Base-by-base conservation (phyloP, 2,113 vertebrate genomes). In the Brachypodius melanocephalos region DNA sequence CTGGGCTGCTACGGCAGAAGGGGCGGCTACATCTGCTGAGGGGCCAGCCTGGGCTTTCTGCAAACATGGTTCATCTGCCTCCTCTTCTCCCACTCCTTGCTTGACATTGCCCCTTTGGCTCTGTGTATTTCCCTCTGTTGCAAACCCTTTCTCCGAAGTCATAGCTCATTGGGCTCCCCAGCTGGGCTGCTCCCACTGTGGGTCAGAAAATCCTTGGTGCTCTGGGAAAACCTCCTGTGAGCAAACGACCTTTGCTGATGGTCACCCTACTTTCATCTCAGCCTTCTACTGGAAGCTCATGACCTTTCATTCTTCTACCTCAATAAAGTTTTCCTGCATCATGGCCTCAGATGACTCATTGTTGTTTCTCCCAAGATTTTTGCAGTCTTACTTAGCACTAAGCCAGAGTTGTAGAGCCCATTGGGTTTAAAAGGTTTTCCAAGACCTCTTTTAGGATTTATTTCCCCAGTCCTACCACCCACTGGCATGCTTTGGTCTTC, bases 61-160 rank as follows among this genome's bases (percentile, higher is more conserved):
- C 48, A 25, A 14, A 49, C 48, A 49, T 49, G 48, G 48, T 24
- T 24, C 24, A 49, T 28, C 15, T 28, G 49, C 26, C 14, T 66
- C 19, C 31, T 31, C 4, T 25, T 18, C 11, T 31, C 6, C 29
- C 29, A 10, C 8, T 72, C 12, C 16, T 29, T 71, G 21, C 29
- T 32, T 8, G 40, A 5, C 38, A 42, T 14, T 0, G 3, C 13
- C 12, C 8, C 24, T 55, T 26, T 5, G 2, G 7, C 7, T 57
- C 10, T 21, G 9, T 57, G 2, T 14, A 6, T 3, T 55, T 6
- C 5, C 17, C 40, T 57, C 16, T n/a, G 42, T 26, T 46, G 40
- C 5, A 75, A 48, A 36, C 14, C 7, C 10, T n/a, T 28, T 46
- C 25, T 17, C 18, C 14, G 18, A 29, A 6, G 14, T 4, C 18